Conservation (phyloP, 2,888 invertebrate genomes). For the Phymatocera aterrima region DNA sequence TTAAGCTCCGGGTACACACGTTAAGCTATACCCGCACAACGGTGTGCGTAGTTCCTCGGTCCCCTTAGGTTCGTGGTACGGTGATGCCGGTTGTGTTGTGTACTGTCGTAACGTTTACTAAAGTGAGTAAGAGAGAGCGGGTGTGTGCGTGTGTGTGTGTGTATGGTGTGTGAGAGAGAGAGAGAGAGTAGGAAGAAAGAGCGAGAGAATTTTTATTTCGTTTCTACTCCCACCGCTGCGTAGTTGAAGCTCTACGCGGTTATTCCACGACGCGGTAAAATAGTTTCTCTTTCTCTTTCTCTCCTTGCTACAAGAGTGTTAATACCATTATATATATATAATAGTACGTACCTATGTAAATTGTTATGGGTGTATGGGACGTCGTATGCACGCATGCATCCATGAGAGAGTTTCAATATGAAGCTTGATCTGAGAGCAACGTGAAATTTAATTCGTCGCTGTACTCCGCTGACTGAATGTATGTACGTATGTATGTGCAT, state of each 20-base stretch:
- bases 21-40: slow-evolving; percentile 61
- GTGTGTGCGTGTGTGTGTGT: no score
- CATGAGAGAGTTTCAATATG: neutral
- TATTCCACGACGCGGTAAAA: neutral
- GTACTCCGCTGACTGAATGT: neutral
- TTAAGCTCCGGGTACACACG: slow-evolving; percentile 61
- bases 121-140: slow-evolving; percentile 43
- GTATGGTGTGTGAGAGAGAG: slow-evolving; percentile 49
- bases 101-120: slow-evolving; percentile 41
- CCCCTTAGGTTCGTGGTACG: slow-evolving; percentile 18
- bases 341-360: no score
- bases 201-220: slow-evolving; percentile 41
- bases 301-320: no score
- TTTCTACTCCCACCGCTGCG: slow-evolving; percentile 1
- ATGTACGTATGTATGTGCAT: neutral
- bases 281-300: neutral
- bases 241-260: neutral
- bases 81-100: slow-evolving; percentile 47
- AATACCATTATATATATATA: no score
- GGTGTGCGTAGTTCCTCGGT: slow-evolving; percentile 49
- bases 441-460: slow-evolving; percentile 26
- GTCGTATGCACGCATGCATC: neutral
- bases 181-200: slow-evolving; percentile 51
- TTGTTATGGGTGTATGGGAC: neutral
- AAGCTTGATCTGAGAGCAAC: slow-evolving; percentile 6